These are phyloP conservation scores for Cichlasoma orientale DNA, from an alignment of 2,797 vertebrate species.

Conservation along the genomic window DNA sequence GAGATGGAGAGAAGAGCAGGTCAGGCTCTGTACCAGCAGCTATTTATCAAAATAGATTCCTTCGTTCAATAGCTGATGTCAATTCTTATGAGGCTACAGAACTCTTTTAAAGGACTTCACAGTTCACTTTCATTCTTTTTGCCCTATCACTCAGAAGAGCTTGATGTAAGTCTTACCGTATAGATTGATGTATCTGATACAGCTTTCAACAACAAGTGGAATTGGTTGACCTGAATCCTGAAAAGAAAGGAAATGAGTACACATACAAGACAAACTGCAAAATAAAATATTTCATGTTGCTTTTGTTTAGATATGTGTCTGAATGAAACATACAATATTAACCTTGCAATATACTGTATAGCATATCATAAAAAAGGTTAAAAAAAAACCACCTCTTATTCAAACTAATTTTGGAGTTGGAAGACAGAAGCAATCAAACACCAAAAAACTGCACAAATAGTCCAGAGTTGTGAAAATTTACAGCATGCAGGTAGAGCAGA, in stretches of 20 bases:
- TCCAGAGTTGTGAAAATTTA: background rate
- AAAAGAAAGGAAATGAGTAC: conserved; percentile 23
- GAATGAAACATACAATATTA: background rate
- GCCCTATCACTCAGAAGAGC: conserved; percentile 13
- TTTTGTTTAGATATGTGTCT: background rate
- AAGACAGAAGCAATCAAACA: background rate
- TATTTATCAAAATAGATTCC: conserved; percentile 50
- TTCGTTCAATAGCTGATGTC: conserved; percentile 36
- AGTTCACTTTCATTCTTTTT: conserved; percentile 6
- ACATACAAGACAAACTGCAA: background rate
- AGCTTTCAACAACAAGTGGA: conserved; percentile 96
- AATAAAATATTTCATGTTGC: background rate
- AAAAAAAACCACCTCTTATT: background rate
- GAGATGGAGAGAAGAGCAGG: conserved; percentile 28
- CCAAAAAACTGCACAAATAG: background rate
- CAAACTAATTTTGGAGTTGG: background rate
- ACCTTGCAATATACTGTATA: background rate
- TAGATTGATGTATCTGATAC: conserved; percentile 96
- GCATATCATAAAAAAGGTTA: background rate
- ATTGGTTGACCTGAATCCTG: conserved; percentile 90
- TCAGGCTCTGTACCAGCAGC: conserved; percentile 29
- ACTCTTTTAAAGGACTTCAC: conserved; percentile 12
- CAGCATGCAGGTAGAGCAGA: conserved; percentile 13
- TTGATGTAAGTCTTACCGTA: conserved; percentile 85
- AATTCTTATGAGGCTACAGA: conserved; percentile 14